These are phyloP conservation scores for Myiagra hebetior DNA, from an alignment of 2,113 vertebrate genomes.

Conservation along the genomic window DNA sequence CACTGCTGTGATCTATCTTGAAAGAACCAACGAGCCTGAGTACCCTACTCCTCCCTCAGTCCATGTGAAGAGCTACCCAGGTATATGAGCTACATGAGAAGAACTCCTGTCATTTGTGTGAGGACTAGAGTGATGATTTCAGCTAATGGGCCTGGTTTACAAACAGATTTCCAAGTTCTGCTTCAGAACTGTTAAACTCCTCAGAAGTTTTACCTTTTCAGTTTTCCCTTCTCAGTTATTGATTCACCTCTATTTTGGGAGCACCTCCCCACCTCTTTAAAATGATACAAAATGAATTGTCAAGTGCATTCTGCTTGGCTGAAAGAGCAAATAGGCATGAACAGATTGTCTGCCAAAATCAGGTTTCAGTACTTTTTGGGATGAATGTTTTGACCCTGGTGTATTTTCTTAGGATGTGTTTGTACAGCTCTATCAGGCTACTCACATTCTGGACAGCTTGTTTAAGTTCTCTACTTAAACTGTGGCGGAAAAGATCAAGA, in stretches of 20 bases:
- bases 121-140: background rate
- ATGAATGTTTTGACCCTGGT: background rate
- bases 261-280: background rate
- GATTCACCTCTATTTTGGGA: background rate
- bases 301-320: background rate
- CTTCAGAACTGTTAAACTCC: background rate
- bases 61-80: background rate
- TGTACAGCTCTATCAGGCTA: no score
- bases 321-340: background rate
- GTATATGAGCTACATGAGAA: background rate
- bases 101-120: background rate
- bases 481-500: accelerated
- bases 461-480: background rate
- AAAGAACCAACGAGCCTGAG: background rate
- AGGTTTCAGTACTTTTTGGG: background rate
- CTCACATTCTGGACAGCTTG: background rate
- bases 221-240: background rate
- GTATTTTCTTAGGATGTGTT: background rate
- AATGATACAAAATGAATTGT: background rate
- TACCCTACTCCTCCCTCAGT: background rate
- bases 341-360: background rate
- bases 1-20: background rate
- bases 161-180: background rate
- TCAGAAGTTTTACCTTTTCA: background rate
- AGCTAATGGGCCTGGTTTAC: background rate